Evolutionary conservation across 2,113 vertebrate genomes (phyloP).

Genomic region (Hucho hucho): DNA sequence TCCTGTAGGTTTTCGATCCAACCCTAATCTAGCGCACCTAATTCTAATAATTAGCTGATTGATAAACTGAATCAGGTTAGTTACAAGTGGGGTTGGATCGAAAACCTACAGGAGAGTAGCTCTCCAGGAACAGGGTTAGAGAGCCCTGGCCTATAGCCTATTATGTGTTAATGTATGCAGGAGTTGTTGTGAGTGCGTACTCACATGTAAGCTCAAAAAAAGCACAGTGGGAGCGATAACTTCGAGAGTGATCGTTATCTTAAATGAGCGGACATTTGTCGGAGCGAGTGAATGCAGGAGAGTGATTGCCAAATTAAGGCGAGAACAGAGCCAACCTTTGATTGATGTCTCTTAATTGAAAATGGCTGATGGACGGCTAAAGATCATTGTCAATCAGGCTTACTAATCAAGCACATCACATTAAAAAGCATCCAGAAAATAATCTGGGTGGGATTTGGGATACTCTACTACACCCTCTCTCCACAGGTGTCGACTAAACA

Average conservation of each 20-base stretch:
- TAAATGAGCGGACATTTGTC: constrained; percentile 1
- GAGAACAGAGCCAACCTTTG: constrained; percentile 22
- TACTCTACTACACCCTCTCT: constrained; percentile 36
- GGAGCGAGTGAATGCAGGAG: constrained; percentile 1
- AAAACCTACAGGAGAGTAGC: no score
- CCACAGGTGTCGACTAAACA: constrained; percentile 20
- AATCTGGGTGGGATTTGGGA: constrained; percentile 35
- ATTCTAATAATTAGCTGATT: no score
- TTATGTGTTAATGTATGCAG: neutral
- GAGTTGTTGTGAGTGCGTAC: neutral
- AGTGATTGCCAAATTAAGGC: constrained; percentile 12
- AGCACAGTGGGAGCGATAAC: neutral
- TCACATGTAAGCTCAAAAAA: neutral
- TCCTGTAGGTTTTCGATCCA: no score
- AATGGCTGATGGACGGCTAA: constrained; percentile 23
- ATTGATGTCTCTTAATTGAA: constrained; percentile 33
- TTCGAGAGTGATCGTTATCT: constrained; percentile 3
- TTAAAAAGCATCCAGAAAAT: constrained; percentile 49
- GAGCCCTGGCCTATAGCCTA: neutral
- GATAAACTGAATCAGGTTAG: no score
- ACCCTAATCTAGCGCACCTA: no score
- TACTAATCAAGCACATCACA: constrained; percentile 52
- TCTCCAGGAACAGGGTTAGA: no score
- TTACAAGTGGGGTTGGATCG: no score
- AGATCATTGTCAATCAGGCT: constrained; percentile 56